phyloP scores from a whole-genome alignment of 2,888 invertebrate species.

The Tachina grossa region DNA sequence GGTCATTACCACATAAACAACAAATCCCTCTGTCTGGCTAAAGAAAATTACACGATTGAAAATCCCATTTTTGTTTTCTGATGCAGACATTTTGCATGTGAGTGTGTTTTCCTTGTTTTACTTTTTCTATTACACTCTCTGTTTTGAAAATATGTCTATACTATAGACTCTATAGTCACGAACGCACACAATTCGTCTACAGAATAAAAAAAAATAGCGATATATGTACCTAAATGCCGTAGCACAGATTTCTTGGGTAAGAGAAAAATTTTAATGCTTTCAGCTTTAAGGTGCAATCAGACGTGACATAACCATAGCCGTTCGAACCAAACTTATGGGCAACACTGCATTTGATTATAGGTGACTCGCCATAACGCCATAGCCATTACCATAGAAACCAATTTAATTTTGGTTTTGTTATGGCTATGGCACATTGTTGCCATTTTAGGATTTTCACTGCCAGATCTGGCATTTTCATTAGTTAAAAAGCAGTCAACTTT shows the following conservation, averaged over 20 bases:
- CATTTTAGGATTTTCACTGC: too few relatives aligned
- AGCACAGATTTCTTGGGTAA: constrained; percentile 30
- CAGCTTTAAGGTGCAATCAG: background rate
- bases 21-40: constrained; percentile 33
- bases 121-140: constrained; percentile 37
- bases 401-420: too few relatives aligned
- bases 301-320: too few relatives aligned
- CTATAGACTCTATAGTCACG: too few relatives aligned
- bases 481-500: too few relatives aligned
- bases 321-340: too few relatives aligned
- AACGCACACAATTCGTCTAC: constrained; percentile 9
- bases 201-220: constrained; percentile 10
- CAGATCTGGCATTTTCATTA: too few relatives aligned
- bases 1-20: constrained; percentile 68
- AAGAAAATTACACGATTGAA: constrained; percentile 44
- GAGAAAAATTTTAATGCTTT: background rate
- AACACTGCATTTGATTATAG: too few relatives aligned
- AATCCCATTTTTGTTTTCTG: constrained; percentile 35
- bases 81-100: constrained; percentile 41
- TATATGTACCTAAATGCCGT: background rate
- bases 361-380: too few relatives aligned
- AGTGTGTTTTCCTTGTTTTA: constrained; percentile 49
- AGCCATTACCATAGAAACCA: too few relatives aligned
- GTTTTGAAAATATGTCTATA: constrained; percentile 56
- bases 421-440: too few relatives aligned